A percentile compares a stretch with the other conserved stretches of the same genome.
Conservation (phyloP, 2,113 vertebrate genomes). For the Fulica atra region DNA sequence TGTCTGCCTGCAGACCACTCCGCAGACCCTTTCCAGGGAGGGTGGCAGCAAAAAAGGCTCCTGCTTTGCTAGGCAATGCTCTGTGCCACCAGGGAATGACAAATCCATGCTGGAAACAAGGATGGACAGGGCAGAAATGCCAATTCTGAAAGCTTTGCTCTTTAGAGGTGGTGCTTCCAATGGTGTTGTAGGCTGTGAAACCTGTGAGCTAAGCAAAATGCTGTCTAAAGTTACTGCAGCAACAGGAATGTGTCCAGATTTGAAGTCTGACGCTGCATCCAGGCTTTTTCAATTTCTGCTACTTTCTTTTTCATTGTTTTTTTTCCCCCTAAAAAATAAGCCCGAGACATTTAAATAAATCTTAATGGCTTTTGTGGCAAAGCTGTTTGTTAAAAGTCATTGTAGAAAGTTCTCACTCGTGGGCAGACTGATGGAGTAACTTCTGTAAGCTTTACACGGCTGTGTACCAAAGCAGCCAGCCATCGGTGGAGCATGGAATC, state of each 20-base stretch:
- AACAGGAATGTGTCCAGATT: background rate
- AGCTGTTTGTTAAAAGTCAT: background rate
- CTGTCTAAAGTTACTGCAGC: background rate
- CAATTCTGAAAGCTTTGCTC: background rate
- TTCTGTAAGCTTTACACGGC: background rate
- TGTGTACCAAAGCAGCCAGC: background rate
- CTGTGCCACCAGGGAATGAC: background rate
- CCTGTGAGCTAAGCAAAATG: background rate
- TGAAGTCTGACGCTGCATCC: background rate
- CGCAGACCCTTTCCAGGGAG: background rate
- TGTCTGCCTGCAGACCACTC: background rate
- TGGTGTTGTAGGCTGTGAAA: background rate
- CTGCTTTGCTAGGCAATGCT: background rate
- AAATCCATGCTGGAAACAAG: background rate
- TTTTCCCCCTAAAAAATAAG: background rate
- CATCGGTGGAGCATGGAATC: background rate
- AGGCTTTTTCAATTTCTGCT: background rate
- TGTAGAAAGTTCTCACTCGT: background rate
- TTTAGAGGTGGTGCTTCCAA: background rate
- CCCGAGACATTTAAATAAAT: background rate
- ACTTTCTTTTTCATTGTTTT: background rate
- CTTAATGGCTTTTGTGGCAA: background rate
- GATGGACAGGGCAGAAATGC: fast-evolving
- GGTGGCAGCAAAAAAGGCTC: background rate
- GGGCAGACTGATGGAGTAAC: background rate